Conservation (phyloP, 2,113 vertebrate genomes). For the Penelope pileata region DNA sequence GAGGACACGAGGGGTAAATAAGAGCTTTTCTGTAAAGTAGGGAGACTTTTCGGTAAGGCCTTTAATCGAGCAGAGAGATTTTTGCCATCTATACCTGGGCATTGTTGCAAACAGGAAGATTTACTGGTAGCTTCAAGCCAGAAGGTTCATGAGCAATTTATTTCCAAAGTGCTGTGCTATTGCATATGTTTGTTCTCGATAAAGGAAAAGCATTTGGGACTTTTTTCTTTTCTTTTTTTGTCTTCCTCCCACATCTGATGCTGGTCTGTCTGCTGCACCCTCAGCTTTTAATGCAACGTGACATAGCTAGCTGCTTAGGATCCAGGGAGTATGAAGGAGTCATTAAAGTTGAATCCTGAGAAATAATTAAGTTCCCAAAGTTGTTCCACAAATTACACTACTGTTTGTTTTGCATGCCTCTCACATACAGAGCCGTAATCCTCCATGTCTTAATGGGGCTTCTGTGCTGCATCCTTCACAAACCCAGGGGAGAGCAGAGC, state of each 20-base stretch:
- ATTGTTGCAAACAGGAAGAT: slow-evolving; percentile 33
- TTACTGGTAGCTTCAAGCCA: slow-evolving; percentile 36
- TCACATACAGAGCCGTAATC: not conserved
- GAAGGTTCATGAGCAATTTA: slow-evolving; percentile 45
- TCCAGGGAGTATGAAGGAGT: not conserved
- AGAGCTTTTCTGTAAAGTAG: slow-evolving; percentile 44
- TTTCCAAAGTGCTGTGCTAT: not conserved
- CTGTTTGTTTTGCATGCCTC: not conserved
- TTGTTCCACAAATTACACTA: not conserved
- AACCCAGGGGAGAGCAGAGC: not conserved
- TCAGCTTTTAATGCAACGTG: not conserved
- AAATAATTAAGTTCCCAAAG: slow-evolving; percentile 6
- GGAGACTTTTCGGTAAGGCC: slow-evolving; percentile 26
- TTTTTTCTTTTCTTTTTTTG: not conserved
- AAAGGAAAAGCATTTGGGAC: not conserved
- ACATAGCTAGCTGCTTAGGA: not conserved
- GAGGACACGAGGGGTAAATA: slow-evolving; percentile 18
- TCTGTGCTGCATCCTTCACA: not conserved
- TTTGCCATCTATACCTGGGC: slow-evolving; percentile 32
- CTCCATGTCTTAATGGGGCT: not conserved
- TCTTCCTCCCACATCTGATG: not conserved
- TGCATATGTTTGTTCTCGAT: not conserved
- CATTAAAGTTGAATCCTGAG: not conserved
- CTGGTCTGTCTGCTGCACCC: not conserved
- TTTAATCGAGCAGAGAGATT: slow-evolving; percentile 34